Evolutionary conservation across 2,888 invertebrate species (phyloP), one percentile per base, ranked within the genome.

Genomic region (Sussaba pulchella): DNA sequence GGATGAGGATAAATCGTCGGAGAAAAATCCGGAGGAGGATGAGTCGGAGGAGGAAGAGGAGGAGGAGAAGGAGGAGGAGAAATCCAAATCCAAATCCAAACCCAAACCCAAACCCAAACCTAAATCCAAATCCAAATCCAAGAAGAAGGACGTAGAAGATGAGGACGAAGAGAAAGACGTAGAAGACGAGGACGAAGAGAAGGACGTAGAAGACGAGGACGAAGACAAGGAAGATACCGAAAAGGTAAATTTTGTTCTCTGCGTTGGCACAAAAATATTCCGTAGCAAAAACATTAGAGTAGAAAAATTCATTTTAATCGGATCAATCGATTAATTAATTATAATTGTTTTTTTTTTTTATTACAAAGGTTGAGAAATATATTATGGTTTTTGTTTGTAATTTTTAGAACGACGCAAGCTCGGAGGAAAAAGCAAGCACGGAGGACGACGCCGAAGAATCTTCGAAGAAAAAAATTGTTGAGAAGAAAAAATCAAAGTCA

Each of bases 391-490:
- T 1, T 17, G 10, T 59, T 4, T 17, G 24, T 5, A 19, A 57
- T 59, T 39, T 54, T 5, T 47, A 82, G 78, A 78, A 79, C 26
- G 83, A 83, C 36, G 78, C 75, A 12, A 82, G 69, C n/a, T 63
- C 66, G 24, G 82, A 81, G 43, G 82, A 82, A 71, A 84, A 74
- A 75, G 31, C 17, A 72, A 81, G 57, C 75, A 66, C n/a, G 66
- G 75, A 82, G 5, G 77, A 78, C 6, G 81, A 79, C 19, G 75
- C 74, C 0, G 82, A 81, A 12, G 71, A 72, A 63, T 14, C 24
- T 39, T 45, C 57, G 14, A 61, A 61, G 21, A 77, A 81, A 45
- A 78, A 82, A 17, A 17, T 43, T 3, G 72, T 54, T 6, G 26
- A 61, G 9, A 43, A 63, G 8, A 64, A 78, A 31, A 39, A 39